Conservation (phyloP, 2,797 vertebrate species). For the Arnoldichthys spilopterus region DNA sequence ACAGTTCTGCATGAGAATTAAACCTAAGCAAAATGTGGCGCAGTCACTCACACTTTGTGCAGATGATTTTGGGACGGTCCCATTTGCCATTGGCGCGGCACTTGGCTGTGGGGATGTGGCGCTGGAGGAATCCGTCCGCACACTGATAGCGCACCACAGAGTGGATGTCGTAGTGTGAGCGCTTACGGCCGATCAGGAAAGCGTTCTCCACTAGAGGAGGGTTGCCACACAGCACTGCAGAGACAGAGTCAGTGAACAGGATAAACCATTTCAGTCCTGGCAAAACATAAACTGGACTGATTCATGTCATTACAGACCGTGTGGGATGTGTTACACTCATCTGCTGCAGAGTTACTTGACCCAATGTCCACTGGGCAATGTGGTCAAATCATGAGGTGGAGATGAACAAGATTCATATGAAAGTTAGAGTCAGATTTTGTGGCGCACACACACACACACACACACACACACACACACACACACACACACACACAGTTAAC, state of each 20-base stretch:
- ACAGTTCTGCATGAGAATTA: no score
- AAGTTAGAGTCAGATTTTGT: no score
- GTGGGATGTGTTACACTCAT: neutral
- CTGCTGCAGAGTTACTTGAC: neutral
- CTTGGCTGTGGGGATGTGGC: slow-evolving; percentile 87
- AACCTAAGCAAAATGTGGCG: neutral
- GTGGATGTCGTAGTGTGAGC: slow-evolving; percentile 90
- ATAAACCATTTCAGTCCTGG: neutral
- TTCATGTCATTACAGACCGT: neutral
- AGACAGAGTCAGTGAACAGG: neutral
- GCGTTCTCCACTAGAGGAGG: slow-evolving; percentile 90
- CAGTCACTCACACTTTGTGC: slow-evolving; percentile 87
- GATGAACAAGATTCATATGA: no score
- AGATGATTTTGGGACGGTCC: slow-evolving; percentile 93
- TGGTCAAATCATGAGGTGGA: neutral
- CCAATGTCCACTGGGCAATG: neutral
- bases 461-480: no score
- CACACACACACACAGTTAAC: no score
- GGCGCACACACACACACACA: no score
- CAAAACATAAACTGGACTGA: neutral
- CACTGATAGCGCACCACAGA: slow-evolving; percentile 93
- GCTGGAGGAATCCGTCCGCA: slow-evolving; percentile 86
- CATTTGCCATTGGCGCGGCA: slow-evolving; percentile 93
- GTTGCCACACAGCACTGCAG: slow-evolving; percentile 87
- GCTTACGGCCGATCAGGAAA: slow-evolving; percentile 85